Evolutionary conservation across 2,113 vertebrate genomes (phyloP).

Genomic region (Sebastes schlegelii): DNA sequence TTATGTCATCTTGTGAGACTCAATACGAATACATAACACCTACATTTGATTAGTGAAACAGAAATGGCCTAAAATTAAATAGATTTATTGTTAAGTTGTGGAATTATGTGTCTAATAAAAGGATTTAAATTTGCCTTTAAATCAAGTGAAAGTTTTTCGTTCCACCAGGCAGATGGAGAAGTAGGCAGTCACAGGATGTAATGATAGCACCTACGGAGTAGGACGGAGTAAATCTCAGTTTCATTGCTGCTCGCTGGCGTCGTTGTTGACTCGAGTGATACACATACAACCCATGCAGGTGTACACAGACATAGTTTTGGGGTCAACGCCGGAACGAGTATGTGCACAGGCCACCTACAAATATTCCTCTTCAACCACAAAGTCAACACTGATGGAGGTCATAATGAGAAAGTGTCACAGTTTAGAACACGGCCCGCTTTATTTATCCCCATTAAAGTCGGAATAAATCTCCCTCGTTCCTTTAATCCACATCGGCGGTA

Average conservation of each 20-base stretch:
- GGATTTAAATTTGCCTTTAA: not conserved
- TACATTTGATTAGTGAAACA: not conserved
- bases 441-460: conserved; percentile 62
- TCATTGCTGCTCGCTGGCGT: conserved; percentile 2
- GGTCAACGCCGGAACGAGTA: not conserved
- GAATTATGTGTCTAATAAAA: not conserved
- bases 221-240: conserved; percentile 41
- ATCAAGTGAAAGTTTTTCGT: not conserved
- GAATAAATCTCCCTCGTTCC: conserved; percentile 54
- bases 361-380: conserved; percentile 35
- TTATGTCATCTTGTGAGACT: not conserved
- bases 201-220: not conserved
- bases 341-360: conserved; percentile 12
- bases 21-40: not conserved
- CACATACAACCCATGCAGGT: not conserved
- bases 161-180: conserved; percentile 17
- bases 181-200: not conserved
- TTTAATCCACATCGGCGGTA: conserved; percentile 41
- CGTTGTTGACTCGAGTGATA: not conserved
- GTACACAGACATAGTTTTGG: conserved; percentile 8
- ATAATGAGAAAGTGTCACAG: conserved; percentile 51
- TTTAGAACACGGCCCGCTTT: conserved; percentile 43
- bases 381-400: conserved; percentile 50
- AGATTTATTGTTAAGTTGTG: not conserved
- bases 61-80: not conserved